These are phyloP conservation scores for Oscheius onirici DNA, from an alignment of 2,888 invertebrate species.

Conservation along the genomic window DNA sequence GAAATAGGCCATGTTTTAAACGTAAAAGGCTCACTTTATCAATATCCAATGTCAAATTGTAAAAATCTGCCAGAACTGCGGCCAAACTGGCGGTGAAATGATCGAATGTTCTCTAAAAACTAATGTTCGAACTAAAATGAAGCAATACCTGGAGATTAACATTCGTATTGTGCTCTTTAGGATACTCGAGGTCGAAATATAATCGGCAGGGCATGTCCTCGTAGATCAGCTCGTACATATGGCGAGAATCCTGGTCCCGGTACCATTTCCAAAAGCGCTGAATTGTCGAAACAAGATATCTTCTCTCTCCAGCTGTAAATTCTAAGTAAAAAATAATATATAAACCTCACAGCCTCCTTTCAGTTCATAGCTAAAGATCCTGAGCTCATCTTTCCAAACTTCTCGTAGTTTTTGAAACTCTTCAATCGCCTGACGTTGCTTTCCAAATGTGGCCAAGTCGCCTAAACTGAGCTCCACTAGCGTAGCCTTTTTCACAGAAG, in stretches of 20 bases:
- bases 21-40: too few species aligned
- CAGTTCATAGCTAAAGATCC: slow-evolving; percentile 32
- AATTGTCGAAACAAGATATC: slow-evolving; percentile 36
- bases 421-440: slow-evolving; percentile 28
- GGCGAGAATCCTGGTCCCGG: slow-evolving; percentile 22
- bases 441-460: slow-evolving; percentile 23
- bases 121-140: not conserved
- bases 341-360: slow-evolving; percentile 8
- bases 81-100: not conserved
- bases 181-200: slow-evolving; percentile 62
- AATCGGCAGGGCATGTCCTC: slow-evolving; percentile 58
- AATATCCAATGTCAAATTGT: not conserved
- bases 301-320: slow-evolving; percentile 26
- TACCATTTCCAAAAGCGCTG: slow-evolving; percentile 53
- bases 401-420: not conserved
- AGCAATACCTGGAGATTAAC: slow-evolving; percentile 31
- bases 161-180: slow-evolving; percentile 37
- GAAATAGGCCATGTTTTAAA: too few species aligned
- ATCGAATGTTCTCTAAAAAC: slow-evolving; percentile 13
- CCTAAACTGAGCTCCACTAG: slow-evolving; percentile 31
- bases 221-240: slow-evolving; percentile 59
- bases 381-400: slow-evolving; percentile 17
- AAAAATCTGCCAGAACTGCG: not conserved
- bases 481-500: not conserved
- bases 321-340: not conserved